phyloP scores from a whole-genome alignment of 2,797 vertebrate species.

The Notolabrus celidotus region DNA sequence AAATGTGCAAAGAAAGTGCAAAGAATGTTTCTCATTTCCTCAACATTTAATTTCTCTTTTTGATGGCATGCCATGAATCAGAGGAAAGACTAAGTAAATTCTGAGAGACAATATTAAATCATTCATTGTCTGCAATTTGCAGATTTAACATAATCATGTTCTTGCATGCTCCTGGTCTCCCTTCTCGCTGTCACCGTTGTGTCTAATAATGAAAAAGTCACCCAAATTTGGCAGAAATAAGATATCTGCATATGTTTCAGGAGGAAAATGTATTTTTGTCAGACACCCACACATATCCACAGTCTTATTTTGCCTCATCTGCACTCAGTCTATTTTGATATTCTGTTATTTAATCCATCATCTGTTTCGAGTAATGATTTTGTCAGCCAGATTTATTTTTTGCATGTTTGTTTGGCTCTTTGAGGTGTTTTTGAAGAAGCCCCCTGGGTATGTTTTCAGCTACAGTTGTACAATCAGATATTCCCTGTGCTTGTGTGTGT shows the following conservation, averaged over 20 bases:
- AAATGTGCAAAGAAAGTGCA: slow-evolving; percentile 16
- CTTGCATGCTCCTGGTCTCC: slow-evolving; percentile 22
- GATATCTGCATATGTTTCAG: slow-evolving; percentile 29
- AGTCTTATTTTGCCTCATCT: not conserved
- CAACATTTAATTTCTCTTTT: slow-evolving; percentile 21
- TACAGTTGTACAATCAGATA: not conserved
- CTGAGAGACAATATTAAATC: slow-evolving; percentile 32
- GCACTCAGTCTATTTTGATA: slow-evolving; percentile 29
- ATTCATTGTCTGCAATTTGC: slow-evolving; percentile 34
- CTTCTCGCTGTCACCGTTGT: slow-evolving; percentile 38
- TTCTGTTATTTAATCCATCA: slow-evolving; percentile 32
- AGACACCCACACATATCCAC: not conserved
- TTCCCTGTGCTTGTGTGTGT: not conserved
- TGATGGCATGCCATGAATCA: slow-evolving; percentile 36
- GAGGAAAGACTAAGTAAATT: slow-evolving; percentile 29
- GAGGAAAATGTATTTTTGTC: not conserved
- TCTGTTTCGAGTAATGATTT: slow-evolving; percentile 13
- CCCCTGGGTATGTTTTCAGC: slow-evolving; percentile 25
- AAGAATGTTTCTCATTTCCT: slow-evolving; percentile 33
- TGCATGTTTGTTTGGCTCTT: slow-evolving; percentile 33
- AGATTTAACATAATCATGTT: slow-evolving; percentile 33
- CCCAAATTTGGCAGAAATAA: slow-evolving; percentile 10
- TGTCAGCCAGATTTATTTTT: slow-evolving; percentile 31
- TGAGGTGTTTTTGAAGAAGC: slow-evolving; percentile 26
- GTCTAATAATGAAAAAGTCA: slow-evolving; percentile 44